Base-by-base conservation (phyloP, 2,113 vertebrate genomes). In the zebrafish (Danio rerio) region DNA sequence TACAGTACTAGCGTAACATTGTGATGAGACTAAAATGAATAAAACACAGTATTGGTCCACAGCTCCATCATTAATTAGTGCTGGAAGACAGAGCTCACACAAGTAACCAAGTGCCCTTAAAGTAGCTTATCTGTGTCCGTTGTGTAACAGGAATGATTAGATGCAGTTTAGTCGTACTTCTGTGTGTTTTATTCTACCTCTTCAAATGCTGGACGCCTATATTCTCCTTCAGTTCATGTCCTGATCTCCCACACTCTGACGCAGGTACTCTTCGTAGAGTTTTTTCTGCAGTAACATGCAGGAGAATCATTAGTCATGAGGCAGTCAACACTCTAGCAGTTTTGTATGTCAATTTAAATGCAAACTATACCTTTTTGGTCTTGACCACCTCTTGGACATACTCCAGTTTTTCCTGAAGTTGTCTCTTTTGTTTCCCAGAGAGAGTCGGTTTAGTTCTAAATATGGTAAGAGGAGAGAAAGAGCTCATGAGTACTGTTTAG, bases 261-360 rank as follows among this genome's bases (percentile, higher is more conserved):
- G 94, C 16, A 96, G 91, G 81, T 96, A 96, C 16, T 96, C 94
- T 74, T 95, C 94, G 84, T 95, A 95, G 13, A 96, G 90, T 50
- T 90, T 92, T 87, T 93, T 94, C 95, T 96, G 86, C 31, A 74
- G 52, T 69, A 4, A 50, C 13, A 76, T 11, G 74, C 7, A 66
- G n/a, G 47, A 0, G 5, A 63, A 18, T 65, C 18, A 52, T 13
- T n/a, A 56, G n/a, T 16, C 0, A 31, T n/a, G 13, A 16, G 3
- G n/a, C 16, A 3, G 12, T 85, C 58, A n/a, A 0, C 45, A 8
- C n/a, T 49, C 52, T 58, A 59, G 3, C 43, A 12, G 5, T 13
- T 0, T 49, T 43, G 11, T 47, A 7, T 15, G 40, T 7, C 3
- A 50, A 75, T 5, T 7, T n/a, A 10, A n/a, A 69, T 43, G n/a